Conservation (phyloP, 2,888 invertebrate species). For the Dolomedes plantarius region DNA sequence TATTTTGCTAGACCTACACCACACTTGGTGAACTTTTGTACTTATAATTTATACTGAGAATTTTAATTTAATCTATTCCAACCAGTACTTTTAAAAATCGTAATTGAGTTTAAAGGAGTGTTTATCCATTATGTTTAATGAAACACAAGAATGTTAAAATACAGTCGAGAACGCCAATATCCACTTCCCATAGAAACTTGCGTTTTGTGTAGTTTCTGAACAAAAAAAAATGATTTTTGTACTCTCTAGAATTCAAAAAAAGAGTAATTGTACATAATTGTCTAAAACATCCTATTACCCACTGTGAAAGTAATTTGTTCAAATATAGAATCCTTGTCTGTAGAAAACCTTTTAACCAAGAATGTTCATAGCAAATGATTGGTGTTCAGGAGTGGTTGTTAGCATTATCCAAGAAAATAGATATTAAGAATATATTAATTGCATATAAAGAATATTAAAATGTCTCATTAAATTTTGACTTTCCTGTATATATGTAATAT, state of each 20-base stretch:
- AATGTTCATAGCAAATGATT: slow-evolving; percentile 67
- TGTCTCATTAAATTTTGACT: slow-evolving; percentile 65
- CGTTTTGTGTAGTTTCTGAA: slow-evolving; percentile 38
- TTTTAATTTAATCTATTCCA: too few species aligned
- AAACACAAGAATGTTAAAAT: background rate
- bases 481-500: slow-evolving; percentile 64
- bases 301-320: slow-evolving; percentile 56
- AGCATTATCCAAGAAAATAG: slow-evolving; percentile 61
- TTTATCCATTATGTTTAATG: too few species aligned
- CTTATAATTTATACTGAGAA: too few species aligned
- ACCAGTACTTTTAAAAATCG: too few species aligned
- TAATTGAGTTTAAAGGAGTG: too few species aligned
- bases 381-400: slow-evolving; percentile 61
- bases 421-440: slow-evolving; percentile 42
- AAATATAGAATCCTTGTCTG: slow-evolving; percentile 54
- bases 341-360: slow-evolving; percentile 62
- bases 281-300: slow-evolving; percentile 46
- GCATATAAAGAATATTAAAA: slow-evolving; percentile 39
- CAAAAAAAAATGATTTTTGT: slow-evolving; percentile 40
- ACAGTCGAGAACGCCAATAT: slow-evolving; percentile 26
- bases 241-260: slow-evolving; percentile 34
- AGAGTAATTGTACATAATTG: slow-evolving; percentile 56
- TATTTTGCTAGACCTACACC: too few species aligned
- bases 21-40: too few species aligned
- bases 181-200: slow-evolving; percentile 44